Evolutionary conservation across 2,797 vertebrate genomes (phyloP).

Genomic region (Pseudochaenichthys georgianus): DNA sequence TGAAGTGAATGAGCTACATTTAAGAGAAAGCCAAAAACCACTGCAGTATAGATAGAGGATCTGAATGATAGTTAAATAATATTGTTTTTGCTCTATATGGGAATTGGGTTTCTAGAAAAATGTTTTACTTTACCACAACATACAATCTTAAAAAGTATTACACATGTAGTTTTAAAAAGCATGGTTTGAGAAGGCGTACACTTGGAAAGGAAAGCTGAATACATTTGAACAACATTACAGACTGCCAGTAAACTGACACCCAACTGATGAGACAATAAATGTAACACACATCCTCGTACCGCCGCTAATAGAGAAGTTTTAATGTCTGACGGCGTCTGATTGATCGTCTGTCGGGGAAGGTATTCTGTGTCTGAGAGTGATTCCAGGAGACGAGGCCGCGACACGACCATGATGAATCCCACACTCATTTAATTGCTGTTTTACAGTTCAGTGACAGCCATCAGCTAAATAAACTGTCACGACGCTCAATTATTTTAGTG

Average conservation of each 20-base stretch:
- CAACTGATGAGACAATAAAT: constrained; percentile 29
- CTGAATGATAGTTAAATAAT: neutral
- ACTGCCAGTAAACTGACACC: constrained; percentile 7
- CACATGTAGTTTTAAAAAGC: neutral
- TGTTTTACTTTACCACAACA: neutral
- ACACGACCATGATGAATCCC: constrained; percentile 70
- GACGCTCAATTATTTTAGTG: constrained; percentile 58
- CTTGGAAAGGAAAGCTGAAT: neutral
- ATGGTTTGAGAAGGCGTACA: neutral
- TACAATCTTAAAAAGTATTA: neutral
- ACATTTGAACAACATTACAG: neutral
- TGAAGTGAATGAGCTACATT: no score
- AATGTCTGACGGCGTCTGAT: constrained; percentile 48
- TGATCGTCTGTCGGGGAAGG: constrained; percentile 59
- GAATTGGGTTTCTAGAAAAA: neutral
- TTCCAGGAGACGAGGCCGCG: constrained; percentile 64
- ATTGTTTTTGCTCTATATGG: constrained; percentile 2
- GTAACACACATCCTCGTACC: constrained; percentile 26
- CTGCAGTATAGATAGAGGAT: neutral
- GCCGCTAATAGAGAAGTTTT: constrained; percentile 50
- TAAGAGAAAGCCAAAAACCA: neutral
- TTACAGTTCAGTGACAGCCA: constrained; percentile 72
- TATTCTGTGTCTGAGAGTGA: constrained; percentile 61
- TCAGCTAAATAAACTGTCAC: constrained; percentile 75
- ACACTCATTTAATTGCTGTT: constrained; percentile 73